These are phyloP conservation scores for Paracentrotus lividus DNA, from an alignment of 53 echinoderm and acorn worm species.

Conservation along the genomic window DNA sequence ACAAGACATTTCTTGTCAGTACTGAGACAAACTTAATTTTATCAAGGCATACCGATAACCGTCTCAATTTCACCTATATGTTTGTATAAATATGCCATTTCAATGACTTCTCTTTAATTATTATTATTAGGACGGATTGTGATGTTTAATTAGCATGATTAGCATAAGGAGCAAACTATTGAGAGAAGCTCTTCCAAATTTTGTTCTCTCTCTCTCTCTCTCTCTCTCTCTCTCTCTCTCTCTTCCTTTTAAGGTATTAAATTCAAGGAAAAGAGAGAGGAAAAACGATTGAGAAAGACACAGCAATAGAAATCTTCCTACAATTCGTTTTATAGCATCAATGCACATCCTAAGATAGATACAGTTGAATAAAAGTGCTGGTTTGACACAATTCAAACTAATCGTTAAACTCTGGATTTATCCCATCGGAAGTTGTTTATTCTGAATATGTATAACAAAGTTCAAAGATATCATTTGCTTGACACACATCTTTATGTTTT, in stretches of 20 bases:
- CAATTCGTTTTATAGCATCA: background rate
- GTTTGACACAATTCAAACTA: conserved; percentile 15
- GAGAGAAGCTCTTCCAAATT: no score
- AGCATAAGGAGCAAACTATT: no score
- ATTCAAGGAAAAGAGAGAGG: background rate
- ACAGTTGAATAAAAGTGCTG: background rate
- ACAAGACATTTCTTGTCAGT: no score
- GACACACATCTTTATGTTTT: conserved; percentile 9
- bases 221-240: no score
- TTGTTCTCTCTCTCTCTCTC: no score
- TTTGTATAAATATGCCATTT: no score
- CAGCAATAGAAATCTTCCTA: background rate
- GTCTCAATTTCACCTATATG: no score
- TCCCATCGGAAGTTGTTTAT: background rate
- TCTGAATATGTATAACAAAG: background rate
- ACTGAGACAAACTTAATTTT: no score
- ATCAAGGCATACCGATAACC: no score
- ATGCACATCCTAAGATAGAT: background rate
- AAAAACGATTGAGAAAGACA: background rate
- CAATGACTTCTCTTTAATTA: no score
- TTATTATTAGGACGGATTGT: no score
- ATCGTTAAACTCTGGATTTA: background rate
- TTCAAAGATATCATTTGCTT: conserved; percentile 10
- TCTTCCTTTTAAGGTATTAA: background rate
- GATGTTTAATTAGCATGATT: no score